Evolutionary conservation across 2,797 vertebrate species (phyloP), one percentile per base, ranked within the genome.

Genomic region (Aratinga solstitialis): DNA sequence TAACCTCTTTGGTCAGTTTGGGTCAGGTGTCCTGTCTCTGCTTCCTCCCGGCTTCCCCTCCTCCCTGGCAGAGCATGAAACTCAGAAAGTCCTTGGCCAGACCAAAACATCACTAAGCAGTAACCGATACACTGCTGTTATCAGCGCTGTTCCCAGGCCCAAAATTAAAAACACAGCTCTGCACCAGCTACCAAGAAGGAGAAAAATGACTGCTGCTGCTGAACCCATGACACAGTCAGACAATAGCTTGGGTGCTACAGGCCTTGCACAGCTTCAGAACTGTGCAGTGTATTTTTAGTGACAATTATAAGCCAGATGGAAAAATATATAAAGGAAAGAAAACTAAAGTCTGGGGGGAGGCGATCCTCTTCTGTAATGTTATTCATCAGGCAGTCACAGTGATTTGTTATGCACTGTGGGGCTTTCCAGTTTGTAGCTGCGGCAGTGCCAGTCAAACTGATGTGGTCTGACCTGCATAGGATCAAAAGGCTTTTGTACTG

Each of bases 191-290:
- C 43, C 43, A 43, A 43, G 42, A 9, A 43, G 43, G 43, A 19
- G 43, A 43, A 43, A 43, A 43, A 43, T 43, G 43, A 10, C 43
- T 43, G 43, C 43, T 43, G 18, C 19, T 43, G 43, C 43, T 43
- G 43, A 43, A 19, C 43, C 43, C 43, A 43, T 43, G 43, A 43
- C 43, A 38, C 10, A 8, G 2, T 1, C 26, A 26, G 0, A 0
- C 53, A 38, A 7, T 1, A 40, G 32, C 42, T 51, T 0, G 0
- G 23, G 11, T 66, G 45, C 47, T 66, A 10, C 51, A 36, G 38
- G 16, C 73, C 77, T 68, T 62, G 42, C 42, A 29, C 45, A 72
- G 66, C 54, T 81, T 53, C 13, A 24, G 59, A 66, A 40, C 22
- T 68, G 34, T 14, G 32, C 0, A 0, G 27, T 9, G 9, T 82